Evolutionary conservation across 2,888 invertebrate species (phyloP), one percentile per base, ranked within the genome.

Genomic region (Andrena minutula): DNA sequence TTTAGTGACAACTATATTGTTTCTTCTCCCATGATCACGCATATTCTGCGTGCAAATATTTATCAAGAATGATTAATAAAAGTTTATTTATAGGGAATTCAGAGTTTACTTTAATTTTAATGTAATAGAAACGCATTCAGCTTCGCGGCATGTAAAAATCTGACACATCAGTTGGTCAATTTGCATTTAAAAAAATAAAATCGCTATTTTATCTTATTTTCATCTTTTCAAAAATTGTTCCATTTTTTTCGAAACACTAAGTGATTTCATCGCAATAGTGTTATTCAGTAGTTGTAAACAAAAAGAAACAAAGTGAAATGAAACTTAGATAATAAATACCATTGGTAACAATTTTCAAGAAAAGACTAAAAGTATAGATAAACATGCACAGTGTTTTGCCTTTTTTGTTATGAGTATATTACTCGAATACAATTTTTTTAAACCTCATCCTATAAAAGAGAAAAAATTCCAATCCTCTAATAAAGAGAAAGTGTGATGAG

Each of bases 41-140:
- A 2, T 32, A 51, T 12, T 26, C 56, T n/a, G 49, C 26, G 28
- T 75, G 32, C n/a, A 51, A 60, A 32, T 61, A 49, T 71, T 41
- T 61, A 32, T 65, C 28, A 16, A 49, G 32, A 8, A 16, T 8
- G 2, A 20, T 47, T 51, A 66, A 61, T 71, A 49, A 79, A 70
- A 10, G 12, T 64, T 79, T 71, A 79, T 71, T 71, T 53, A 41
- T 53, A 70, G 49, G 30, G 47, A 26, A 69, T 56, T 10, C 0
- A 12, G 51, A 28, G 28, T 35, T 56, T 64, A 32, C 10, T 65
- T 77, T 66, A 26, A 79, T 79, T 79, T 20, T 49, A 41, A 2
- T 16, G 12, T 16, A 49, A 10, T 12, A 16, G 3, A 58, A 30
- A 60, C 23, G n/a, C 58, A 30, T 60, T 58, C 49, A 60, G 41